Base-by-base conservation (phyloP, 2,113 vertebrate species). In the Solenodon paradoxus region DNA sequence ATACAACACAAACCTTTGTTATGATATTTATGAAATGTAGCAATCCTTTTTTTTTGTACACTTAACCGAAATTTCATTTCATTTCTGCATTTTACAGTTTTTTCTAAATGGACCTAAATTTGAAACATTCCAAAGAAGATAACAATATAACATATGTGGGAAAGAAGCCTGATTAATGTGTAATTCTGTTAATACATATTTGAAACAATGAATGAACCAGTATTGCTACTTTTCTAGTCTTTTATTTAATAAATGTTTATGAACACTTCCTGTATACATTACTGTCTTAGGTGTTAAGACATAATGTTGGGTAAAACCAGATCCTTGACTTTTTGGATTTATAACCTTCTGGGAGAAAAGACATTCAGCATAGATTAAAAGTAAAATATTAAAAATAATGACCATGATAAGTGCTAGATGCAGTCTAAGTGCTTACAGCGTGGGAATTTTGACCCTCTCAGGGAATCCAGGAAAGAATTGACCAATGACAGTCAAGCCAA, bases 141-240 rank as follows among this genome's bases (percentile, higher is more conserved):
- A 85, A 47, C n/a, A n/a, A n/a, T 38, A 11, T 83, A 69, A 42
- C 20, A n/a, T 83, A 75, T n/a, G 45, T 69, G 30, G 74, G 26
- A 96, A 88, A 75, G 30, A 95, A 94, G 61, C 19, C 20, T 94
- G 77, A 74, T 96, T 87, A n/a, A 22, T 71, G 17, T 74, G 19
- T 88, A 6, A 20, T 78, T 89, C 38, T 77, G 47, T 94, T 88
- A 84, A 38, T 80, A 32, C 68, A 7, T 3, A 32, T 90, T 74
- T 92, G 91, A 72, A 79, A 24, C 42, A 40, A n/a, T 49, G 49
- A 91, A 40, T 92, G 32, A 74, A 59, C 28, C 85, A 59, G 11
- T 59, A 26, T n/a, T 75, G 7, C 13, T 83, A 20, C 11, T 7
- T 83, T 91, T 95, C 32, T 75, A 38, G 30, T 87, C 35, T 72